phyloP scores from a whole-genome alignment of 2,113 vertebrate genomes.

The Diphyllodes magnificus region DNA sequence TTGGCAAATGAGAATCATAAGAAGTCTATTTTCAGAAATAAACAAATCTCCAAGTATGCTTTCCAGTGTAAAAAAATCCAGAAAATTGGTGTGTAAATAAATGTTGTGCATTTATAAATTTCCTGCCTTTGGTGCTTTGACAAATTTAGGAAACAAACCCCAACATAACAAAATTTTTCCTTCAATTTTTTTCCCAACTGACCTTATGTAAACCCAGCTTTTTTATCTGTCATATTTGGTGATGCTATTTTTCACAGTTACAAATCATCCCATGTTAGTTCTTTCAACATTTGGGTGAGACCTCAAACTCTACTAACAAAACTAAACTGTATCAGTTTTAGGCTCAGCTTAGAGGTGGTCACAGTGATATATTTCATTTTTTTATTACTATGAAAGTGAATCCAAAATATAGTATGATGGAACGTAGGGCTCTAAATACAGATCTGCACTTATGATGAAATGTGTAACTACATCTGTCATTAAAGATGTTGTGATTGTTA shows the following conservation, averaged over 20 bases:
- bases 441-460: neutral
- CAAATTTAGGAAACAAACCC: neutral
- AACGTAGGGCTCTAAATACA: neutral
- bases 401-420: neutral
- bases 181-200: neutral
- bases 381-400: slow-evolving; percentile 21
- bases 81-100: neutral
- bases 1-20: neutral
- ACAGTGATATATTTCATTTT: neutral
- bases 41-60: neutral
- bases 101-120: neutral
- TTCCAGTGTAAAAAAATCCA: neutral
- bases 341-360: neutral
- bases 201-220: neutral
- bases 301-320: neutral
- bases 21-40: neutral
- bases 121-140: neutral
- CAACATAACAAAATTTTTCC: neutral
- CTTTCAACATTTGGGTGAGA: neutral
- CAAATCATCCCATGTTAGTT: neutral
- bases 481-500: neutral
- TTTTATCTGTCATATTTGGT: neutral
- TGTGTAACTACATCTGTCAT: neutral
- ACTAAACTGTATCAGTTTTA: neutral
- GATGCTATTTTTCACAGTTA: slow-evolving; percentile 3